Evolutionary conservation across 2,797 vertebrate genomes (phyloP).

Genomic region (Sebastes vulpes): DNA sequence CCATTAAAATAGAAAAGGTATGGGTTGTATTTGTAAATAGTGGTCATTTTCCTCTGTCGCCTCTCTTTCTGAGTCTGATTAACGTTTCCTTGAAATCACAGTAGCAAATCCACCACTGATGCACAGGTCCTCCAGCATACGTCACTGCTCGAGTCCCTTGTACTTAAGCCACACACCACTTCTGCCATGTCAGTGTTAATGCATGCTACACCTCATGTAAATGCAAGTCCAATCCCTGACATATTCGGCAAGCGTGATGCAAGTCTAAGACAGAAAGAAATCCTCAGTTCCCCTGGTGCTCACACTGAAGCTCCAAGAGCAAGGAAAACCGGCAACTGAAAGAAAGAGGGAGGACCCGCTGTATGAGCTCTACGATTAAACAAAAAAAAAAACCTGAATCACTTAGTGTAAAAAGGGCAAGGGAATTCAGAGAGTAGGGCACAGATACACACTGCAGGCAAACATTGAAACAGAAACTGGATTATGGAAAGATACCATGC

Average conservation of each 20-base stretch:
- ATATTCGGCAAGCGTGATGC: slow-evolving; percentile 74
- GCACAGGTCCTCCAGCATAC: slow-evolving; percentile 9
- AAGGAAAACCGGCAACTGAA: slow-evolving; percentile 37
- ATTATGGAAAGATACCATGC: slow-evolving; percentile 10
- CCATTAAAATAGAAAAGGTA: not conserved
- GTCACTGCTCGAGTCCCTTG: slow-evolving; percentile 11
- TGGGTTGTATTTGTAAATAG: not conserved
- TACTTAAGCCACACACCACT: slow-evolving; percentile 22
- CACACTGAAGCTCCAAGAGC: slow-evolving; percentile 21
- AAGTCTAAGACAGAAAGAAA: slow-evolving; percentile 66
- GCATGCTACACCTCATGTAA: slow-evolving; percentile 31
- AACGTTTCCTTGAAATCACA: slow-evolving; percentile 10
- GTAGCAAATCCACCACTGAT: slow-evolving; percentile 18
- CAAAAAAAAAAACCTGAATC: slow-evolving; percentile 8
- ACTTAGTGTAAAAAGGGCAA: not conserved
- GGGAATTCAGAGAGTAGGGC: slow-evolving; percentile 59
- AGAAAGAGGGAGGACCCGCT: slow-evolving; percentile 10
- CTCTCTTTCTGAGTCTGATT: not conserved
- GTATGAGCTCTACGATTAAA: not conserved
- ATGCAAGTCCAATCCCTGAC: slow-evolving; percentile 55
- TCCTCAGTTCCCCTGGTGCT: slow-evolving; percentile 46
- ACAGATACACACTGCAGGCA: slow-evolving; percentile 6
- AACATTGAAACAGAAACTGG: not conserved
- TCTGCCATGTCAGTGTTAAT: slow-evolving; percentile 52
- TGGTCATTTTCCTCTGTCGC: not conserved